A percentile compares a stretch with the other conserved stretches of the same genome.
Conservation (phyloP, 2,113 vertebrate species). For the Geococcyx californianus region DNA sequence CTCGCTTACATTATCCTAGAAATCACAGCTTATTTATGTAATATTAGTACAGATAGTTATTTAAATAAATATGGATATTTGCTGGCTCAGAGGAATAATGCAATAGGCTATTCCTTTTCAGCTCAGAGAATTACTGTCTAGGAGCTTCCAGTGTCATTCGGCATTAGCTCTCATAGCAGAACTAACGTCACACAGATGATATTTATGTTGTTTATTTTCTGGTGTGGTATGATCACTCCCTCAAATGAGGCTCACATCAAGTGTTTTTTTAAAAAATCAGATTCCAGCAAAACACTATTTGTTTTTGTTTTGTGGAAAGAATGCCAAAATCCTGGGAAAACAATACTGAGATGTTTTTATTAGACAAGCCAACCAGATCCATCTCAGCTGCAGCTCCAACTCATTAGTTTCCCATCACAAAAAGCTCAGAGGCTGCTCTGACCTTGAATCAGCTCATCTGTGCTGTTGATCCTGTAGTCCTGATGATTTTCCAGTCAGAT, state of each 20-base stretch:
- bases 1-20: background rate
- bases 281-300: background rate
- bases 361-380: background rate
- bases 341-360: background rate
- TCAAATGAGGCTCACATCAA: conserved; percentile 3
- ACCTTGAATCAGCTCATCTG: background rate
- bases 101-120: background rate
- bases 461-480: background rate
- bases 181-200: background rate
- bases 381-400: background rate
- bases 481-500: background rate
- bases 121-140: background rate
- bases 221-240: background rate
- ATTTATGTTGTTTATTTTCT: conserved; percentile 45
- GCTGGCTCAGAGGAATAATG: background rate
- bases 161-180: background rate
- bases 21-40: background rate
- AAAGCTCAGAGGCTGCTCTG: background rate
- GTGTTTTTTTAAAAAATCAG: background rate
- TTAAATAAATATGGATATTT: background rate
- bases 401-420: background rate
- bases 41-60: background rate
- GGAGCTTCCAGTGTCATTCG: background rate
- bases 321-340: conserved; percentile 14
- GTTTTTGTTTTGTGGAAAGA: conserved; percentile 6